Evolutionary conservation across 2,888 invertebrate genomes (phyloP).

Genomic region (Allolobophora icterica): DNA sequence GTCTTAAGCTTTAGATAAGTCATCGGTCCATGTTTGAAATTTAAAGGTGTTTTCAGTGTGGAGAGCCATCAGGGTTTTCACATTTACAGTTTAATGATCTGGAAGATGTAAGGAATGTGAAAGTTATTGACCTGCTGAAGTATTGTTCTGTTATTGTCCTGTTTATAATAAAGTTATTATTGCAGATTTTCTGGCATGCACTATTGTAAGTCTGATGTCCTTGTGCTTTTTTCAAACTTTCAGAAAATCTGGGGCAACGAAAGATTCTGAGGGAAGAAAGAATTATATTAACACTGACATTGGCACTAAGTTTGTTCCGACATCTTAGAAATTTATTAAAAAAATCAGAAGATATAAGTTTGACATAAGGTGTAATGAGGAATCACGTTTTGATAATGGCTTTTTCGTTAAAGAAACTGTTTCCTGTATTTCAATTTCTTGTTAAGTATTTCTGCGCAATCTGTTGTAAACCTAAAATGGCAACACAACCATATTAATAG

Average conservation of each 20-base stretch:
- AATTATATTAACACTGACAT: background rate
- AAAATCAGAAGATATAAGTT: background rate
- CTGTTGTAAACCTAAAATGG: background rate
- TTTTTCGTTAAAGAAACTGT: conserved; percentile 17
- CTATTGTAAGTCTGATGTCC: background rate
- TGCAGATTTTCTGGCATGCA: background rate
- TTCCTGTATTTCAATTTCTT: background rate
- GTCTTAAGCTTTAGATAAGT: background rate
- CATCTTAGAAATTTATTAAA: background rate
- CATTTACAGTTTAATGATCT: background rate
- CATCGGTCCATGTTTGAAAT: background rate
- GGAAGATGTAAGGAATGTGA: background rate
- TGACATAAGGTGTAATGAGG: background rate
- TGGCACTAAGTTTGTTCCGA: background rate
- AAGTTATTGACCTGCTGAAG: background rate
- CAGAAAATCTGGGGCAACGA: background rate
- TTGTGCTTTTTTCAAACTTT: background rate
- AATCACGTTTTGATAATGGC: background rate
- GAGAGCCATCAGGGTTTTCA: background rate
- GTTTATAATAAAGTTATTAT: background rate
- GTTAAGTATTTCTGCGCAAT: background rate
- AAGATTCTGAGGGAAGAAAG: background rate
- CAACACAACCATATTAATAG: background rate
- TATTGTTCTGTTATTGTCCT: background rate
- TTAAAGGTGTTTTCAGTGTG: background rate